phyloP scores from a whole-genome alignment of 2,888 invertebrate species.

The Plusia festucae region DNA sequence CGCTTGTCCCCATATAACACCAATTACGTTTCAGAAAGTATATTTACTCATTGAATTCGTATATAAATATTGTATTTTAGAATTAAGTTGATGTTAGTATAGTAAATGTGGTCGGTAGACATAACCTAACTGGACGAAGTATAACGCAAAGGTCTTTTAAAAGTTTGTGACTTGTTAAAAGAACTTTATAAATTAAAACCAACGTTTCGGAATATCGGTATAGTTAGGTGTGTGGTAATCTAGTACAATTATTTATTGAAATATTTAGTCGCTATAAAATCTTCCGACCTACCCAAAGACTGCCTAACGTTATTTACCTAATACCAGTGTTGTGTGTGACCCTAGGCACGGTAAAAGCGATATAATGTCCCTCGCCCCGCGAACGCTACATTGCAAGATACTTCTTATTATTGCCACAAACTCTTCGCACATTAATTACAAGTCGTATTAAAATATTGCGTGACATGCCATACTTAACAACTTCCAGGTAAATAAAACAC shows the following conservation, averaged over 20 bases:
- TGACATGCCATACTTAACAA: too few relatives aligned
- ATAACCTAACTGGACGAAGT: slow-evolving; percentile 61
- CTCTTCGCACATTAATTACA: too few relatives aligned
- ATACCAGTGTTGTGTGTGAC: slow-evolving; percentile 81
- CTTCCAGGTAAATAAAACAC: too few relatives aligned
- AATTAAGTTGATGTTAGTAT: slow-evolving; percentile 81
- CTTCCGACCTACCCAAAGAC: slow-evolving; percentile 90
- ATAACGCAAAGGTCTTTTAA: slow-evolving; percentile 51
- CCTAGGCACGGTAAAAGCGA: slow-evolving; percentile 75
- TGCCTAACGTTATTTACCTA: slow-evolving; percentile 86
- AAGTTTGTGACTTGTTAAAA: slow-evolving; percentile 32
- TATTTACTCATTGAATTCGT: slow-evolving; percentile 67
- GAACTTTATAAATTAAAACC: slow-evolving; percentile 42
- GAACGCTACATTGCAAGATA: slow-evolving; percentile 77
- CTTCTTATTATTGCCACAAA: not conserved
- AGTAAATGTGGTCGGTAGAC: slow-evolving; percentile 85
- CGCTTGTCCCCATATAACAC: slow-evolving; percentile 78
- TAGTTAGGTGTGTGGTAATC: slow-evolving; percentile 74
- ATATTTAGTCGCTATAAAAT: slow-evolving; percentile 85
- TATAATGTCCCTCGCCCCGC: slow-evolving; percentile 77
- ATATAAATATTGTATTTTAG: slow-evolving; percentile 68
- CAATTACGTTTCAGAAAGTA: slow-evolving; percentile 71
- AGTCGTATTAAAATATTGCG: too few relatives aligned
- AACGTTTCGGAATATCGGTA: slow-evolving; percentile 70
- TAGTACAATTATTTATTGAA: slow-evolving; percentile 73